Evolutionary conservation across 2,888 invertebrate genomes (phyloP), one percentile per base, ranked within the genome.

Genomic region (Eristalinus aeneus): DNA sequence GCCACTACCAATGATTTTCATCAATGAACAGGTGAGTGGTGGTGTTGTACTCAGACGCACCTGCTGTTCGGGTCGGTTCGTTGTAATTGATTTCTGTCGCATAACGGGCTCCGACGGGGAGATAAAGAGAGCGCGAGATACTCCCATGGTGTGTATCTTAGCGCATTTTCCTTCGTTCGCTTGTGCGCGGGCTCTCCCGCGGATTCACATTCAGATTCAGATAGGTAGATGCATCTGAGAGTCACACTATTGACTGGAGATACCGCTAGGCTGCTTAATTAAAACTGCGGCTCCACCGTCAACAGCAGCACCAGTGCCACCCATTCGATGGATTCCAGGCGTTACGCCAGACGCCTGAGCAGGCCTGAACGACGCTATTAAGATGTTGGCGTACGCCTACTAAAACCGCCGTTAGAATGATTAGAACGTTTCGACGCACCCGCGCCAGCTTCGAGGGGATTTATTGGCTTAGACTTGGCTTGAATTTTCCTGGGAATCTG

Each of bases 1-100:
- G 77, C 86, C 81, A 86, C 67, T 71, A 53, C 56, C 46, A 36
- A 34, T 60, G 74, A 77, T 82, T 86, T 82, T 86, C 77, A 86
- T 86, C 82, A 86, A 86, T 86, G 86, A 86, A 86, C 86, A 82
- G 82, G 82, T 82, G 82, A 81, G 67, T 65, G 39, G 58, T 39
- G 20, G 58, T 39, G n/a, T 39, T 27, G 65, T 46, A 81, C 85
- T 64, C 85, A 32, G 53, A 74, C 78, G 73, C 82, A 86, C 78
- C 86, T 86, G 86, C 63, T 73, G 58, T 36, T 58, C 67, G 61
- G 20, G 71, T 73, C n/a, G 46, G 69, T 36, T 75, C 73, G 68
- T 77, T 76, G 81, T 76, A 73, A 81, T 85, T 85, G 76, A 85
- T 81, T 76, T 61, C 22, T 58, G 36, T 34, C 67, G 72, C 39